phyloP scores from a whole-genome alignment of 2,797 vertebrate genomes.

The Cuculus canorus region DNA sequence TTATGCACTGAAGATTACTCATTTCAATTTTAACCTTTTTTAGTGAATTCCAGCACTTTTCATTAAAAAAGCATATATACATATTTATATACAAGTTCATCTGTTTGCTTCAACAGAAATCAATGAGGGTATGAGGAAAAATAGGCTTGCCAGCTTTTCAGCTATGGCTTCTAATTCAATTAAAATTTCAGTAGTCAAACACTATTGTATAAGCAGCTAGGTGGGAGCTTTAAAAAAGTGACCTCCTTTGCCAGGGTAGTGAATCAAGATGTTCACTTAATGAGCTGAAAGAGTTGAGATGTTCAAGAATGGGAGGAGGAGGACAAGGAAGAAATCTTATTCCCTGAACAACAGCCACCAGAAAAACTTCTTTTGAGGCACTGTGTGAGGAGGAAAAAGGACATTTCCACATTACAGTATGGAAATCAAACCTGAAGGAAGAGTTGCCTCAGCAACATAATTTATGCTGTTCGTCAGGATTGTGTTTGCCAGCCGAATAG shows the following conservation, averaged over 20 bases:
- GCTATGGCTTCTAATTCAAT: slow-evolving; percentile 18
- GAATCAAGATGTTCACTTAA: neutral
- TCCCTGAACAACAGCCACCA: neutral
- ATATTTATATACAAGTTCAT: slow-evolving; percentile 73
- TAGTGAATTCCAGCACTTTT: slow-evolving; percentile 79
- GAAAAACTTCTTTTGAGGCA: neutral
- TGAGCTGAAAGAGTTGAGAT: neutral
- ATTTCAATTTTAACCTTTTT: slow-evolving; percentile 84
- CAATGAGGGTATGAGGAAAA: slow-evolving; percentile 34
- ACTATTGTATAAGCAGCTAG: neutral
- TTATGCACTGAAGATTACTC: slow-evolving; percentile 84
- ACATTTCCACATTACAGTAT: neutral
- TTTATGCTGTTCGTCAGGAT: neutral
- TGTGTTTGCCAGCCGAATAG: slow-evolving; percentile 17
- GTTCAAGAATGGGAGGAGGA: neutral
- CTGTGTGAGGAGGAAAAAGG: neutral
- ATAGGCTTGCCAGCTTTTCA: slow-evolving; percentile 27
- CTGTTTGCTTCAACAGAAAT: slow-evolving; percentile 74
- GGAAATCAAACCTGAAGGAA: neutral
- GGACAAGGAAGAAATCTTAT: neutral
- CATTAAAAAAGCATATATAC: slow-evolving; percentile 66
- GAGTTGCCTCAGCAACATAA: neutral
- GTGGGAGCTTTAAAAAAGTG: neutral
- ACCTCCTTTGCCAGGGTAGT: neutral
- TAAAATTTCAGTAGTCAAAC: neutral